Evolutionary conservation across 2,888 invertebrate genomes (phyloP).

Genomic region (Labia minor): DNA sequence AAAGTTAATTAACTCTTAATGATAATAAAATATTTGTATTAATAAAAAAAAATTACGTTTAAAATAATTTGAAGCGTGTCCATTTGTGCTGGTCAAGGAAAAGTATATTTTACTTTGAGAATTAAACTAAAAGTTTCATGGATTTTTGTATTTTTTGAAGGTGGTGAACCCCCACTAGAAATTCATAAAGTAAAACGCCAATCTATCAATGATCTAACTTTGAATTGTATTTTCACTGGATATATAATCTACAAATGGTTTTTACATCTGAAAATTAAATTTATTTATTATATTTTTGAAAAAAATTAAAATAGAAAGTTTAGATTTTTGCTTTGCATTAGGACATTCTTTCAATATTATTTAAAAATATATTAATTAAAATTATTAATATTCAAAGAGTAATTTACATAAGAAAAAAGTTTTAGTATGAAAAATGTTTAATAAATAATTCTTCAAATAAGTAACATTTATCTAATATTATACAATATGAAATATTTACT

Average conservation of each 20-base stretch:
- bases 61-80: slow-evolving; percentile 67
- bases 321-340: too few relatives aligned
- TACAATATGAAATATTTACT: too few relatives aligned
- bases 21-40: neutral
- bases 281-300: neutral
- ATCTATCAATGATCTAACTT: slow-evolving; percentile 91
- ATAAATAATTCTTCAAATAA: too few relatives aligned
- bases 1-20: neutral
- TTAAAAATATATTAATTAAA: too few relatives aligned
- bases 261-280: slow-evolving; percentile 50
- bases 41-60: slow-evolving; percentile 43
- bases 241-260: slow-evolving; percentile 94
- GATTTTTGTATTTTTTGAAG: slow-evolving; percentile 70
- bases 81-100: slow-evolving; percentile 52
- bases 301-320: too few relatives aligned
- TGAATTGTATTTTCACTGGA: slow-evolving; percentile 89
- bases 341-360: too few relatives aligned
- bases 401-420: too few relatives aligned
- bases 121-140: slow-evolving; percentile 65
- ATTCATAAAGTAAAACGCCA: slow-evolving; percentile 85
- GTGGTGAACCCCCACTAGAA: slow-evolving; percentile 83
- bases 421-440: too few relatives aligned
- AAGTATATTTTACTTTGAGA: slow-evolving; percentile 49
- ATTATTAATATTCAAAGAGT: too few relatives aligned
- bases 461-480: too few relatives aligned